phyloP scores from a whole-genome alignment of 2,797 vertebrate genomes.

The Rhynchotus rufescens region DNA sequence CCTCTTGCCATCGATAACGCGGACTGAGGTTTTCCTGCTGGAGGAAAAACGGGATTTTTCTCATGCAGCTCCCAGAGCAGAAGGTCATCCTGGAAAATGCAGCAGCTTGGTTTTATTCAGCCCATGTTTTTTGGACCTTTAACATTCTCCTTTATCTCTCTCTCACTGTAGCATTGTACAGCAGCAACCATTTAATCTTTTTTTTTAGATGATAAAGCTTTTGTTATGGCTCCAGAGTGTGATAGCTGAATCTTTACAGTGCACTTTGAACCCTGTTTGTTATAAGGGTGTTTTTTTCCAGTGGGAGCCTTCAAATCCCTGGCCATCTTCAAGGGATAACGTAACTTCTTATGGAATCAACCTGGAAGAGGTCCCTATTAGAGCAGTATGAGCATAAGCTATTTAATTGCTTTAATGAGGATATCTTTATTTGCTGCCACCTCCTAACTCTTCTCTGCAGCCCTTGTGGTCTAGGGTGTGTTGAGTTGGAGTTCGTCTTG shows the following conservation, averaged over 20 bases:
- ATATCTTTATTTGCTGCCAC: background rate
- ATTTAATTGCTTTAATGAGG: background rate
- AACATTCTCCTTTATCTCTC: slow-evolving; percentile 45
- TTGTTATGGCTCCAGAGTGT: slow-evolving; percentile 56
- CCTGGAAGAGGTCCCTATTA: background rate
- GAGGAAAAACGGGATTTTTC: background rate
- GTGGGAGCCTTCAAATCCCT: background rate
- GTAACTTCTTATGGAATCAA: background rate
- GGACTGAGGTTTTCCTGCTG: slow-evolving; percentile 27
- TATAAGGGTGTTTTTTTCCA: background rate
- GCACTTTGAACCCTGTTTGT: slow-evolving; percentile 20
- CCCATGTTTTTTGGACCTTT: slow-evolving; percentile 23
- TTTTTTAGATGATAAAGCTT: slow-evolving; percentile 34
- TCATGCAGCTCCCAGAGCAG: background rate
- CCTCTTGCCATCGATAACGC: background rate
- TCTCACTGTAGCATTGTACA: slow-evolving; percentile 14
- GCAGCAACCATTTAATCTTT: slow-evolving; percentile 48
- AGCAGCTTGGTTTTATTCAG: slow-evolving; percentile 27
- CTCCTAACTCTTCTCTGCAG: background rate
- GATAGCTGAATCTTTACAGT: background rate
- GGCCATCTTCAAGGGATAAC: background rate
- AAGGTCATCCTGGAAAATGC: background rate
- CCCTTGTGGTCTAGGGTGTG: no score
- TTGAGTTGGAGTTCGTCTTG: background rate
- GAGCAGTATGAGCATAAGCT: background rate